Percentiles rank a stretch among this genome's conserved stretches.
Evolutionary conservation across 2,888 invertebrate species (phyloP).

Genomic region (Cheilosia impressa): DNA sequence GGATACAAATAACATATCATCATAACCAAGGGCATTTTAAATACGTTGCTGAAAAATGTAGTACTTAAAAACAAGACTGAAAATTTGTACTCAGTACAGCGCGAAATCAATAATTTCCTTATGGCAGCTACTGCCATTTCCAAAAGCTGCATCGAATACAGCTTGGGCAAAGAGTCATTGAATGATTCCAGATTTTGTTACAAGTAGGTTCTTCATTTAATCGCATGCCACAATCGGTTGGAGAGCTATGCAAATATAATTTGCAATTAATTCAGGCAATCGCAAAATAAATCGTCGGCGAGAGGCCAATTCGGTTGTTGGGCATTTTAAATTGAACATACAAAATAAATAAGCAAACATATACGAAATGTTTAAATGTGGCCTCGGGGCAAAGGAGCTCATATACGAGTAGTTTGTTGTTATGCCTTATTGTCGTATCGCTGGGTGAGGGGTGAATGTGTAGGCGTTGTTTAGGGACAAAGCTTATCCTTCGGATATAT

Average conservation of each 20-base stretch:
- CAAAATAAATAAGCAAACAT: constrained; percentile 37
- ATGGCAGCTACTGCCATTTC: no score
- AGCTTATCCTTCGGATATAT: constrained; percentile 40
- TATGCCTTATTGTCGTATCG: constrained; percentile 1
- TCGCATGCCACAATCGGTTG: background rate
- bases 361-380: constrained; percentile 14
- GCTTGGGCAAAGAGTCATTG: no score
- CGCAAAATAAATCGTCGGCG: constrained; percentile 38
- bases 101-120: no score
- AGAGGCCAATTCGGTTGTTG: constrained; percentile 44
- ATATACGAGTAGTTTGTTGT: background rate
- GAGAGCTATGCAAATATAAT: constrained; percentile 27
- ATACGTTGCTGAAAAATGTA: no score
- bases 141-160: no score
- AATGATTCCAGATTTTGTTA: no score
- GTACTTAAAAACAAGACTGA: no score
- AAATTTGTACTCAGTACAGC: no score
- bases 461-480: background rate
- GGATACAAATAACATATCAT: no score
- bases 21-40: no score
- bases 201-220: background rate
- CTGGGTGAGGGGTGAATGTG: background rate
- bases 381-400: constrained; percentile 8
- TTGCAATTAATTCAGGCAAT: constrained; percentile 48
- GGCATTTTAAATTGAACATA: constrained; percentile 40